phyloP scores from a whole-genome alignment of 1,140 invertebrate species.

The Druon quercuslanigerum region DNA sequence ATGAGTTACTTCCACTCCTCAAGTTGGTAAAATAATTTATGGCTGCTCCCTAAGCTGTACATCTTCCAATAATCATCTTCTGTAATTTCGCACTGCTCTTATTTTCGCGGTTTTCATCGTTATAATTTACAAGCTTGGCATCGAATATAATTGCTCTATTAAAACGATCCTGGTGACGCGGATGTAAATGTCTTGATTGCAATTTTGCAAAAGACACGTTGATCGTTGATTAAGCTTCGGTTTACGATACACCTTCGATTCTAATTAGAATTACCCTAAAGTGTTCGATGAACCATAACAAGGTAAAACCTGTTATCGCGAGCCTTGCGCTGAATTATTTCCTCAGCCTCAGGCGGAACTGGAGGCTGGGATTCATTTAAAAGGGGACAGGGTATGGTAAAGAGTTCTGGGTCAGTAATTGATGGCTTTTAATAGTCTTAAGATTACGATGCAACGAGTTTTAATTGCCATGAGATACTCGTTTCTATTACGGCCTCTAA shows the following conservation, averaged over 20 bases:
- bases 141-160: background rate
- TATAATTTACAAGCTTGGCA: too few species aligned
- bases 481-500: conserved; percentile 24
- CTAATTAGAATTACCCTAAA: conserved; percentile 29
- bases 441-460: conserved; percentile 23
- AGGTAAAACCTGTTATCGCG: conserved; percentile 30
- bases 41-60: too few species aligned
- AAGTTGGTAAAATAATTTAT: too few species aligned
- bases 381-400: conserved; percentile 27
- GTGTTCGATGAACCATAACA: conserved; percentile 27
- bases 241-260: background rate
- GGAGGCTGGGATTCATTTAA: conserved; percentile 22
- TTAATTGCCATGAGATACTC: conserved; percentile 29
- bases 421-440: conserved; percentile 29
- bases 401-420: conserved; percentile 23
- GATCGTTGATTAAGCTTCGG: background rate
- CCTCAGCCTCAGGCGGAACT: conserved; percentile 13
- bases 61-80: too few species aligned
- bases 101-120: too few species aligned
- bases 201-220: background rate
- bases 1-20: too few species aligned
- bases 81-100: too few species aligned
- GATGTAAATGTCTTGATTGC: conserved; percentile 8
- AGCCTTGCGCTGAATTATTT: conserved; percentile 26
- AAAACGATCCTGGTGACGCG: background rate